Evolutionary conservation across 2,113 vertebrate genomes (phyloP).

Genomic region (Urocitellus parryii): DNA sequence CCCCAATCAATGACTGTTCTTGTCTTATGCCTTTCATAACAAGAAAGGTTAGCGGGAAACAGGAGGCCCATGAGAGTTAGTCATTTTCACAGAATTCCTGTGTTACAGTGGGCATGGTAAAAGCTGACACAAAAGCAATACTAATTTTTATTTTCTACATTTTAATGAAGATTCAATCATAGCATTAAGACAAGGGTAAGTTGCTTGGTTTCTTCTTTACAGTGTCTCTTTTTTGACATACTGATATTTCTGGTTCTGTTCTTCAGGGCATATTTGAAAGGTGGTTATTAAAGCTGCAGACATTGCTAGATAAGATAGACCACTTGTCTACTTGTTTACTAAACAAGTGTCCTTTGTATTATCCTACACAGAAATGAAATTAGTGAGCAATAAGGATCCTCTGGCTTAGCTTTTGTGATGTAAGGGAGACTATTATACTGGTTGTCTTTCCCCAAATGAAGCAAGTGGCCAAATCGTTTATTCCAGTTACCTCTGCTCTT

Average conservation of each 20-base stretch:
- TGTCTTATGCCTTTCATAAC: constrained; percentile 75
- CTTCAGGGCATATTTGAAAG: constrained; percentile 12
- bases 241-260: constrained; percentile 5
- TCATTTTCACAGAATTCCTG: constrained; percentile 58
- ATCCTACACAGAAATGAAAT: constrained; percentile 5
- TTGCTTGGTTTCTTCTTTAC: constrained; percentile 20
- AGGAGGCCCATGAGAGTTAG: constrained; percentile 44
- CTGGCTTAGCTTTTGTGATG: constrained; percentile 26
- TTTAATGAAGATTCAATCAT: constrained; percentile 60
- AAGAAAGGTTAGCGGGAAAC: constrained; percentile 71
- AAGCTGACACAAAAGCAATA: constrained; percentile 33
- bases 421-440: not conserved
- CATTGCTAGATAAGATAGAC: not conserved
- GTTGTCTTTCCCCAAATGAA: constrained; percentile 31
- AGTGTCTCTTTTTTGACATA: constrained; percentile 48
- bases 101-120: not conserved
- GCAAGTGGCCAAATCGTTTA: not conserved
- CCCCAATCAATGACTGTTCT: constrained; percentile 77
- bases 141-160: constrained; percentile 27
- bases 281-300: not conserved
- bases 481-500: not conserved
- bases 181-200: not conserved
- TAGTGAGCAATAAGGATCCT: constrained; percentile 53
- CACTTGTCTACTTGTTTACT: not conserved
- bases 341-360: not conserved